Percentiles rank a stretch among this genome's conserved stretches.
These are phyloP conservation scores for Dynastes maya DNA, from an alignment of 2,888 invertebrate species.

Conservation along the genomic window DNA sequence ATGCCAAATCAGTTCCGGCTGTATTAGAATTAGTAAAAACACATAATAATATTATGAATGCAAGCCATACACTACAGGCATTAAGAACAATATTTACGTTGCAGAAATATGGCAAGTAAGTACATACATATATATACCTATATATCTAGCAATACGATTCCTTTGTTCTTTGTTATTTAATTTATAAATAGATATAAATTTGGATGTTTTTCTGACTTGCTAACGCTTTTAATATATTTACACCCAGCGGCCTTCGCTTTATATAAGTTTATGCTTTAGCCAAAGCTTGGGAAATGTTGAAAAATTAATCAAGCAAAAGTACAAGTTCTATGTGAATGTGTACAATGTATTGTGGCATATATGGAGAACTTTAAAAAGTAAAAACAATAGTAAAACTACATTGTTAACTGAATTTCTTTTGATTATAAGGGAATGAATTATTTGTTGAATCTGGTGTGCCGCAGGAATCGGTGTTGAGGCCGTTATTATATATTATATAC, in stretches of 20 bases:
- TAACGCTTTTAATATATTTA: slow-evolving; percentile 23
- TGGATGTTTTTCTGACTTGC: slow-evolving; percentile 21
- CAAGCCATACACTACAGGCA: slow-evolving; percentile 74
- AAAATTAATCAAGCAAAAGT: too few relatives aligned
- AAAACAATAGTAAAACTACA: too few relatives aligned
- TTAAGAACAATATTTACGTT: slow-evolving; percentile 73
- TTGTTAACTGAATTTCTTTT: too few relatives aligned
- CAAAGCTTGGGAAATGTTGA: too few relatives aligned
- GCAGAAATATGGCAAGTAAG: slow-evolving; percentile 72
- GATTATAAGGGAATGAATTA: too few relatives aligned
- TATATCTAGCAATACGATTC: slow-evolving; percentile 5
- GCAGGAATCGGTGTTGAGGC: too few relatives aligned
- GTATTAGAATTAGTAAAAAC: slow-evolving; percentile 71
- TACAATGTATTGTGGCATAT: too few relatives aligned
- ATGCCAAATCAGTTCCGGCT: slow-evolving; percentile 68
- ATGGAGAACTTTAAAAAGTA: too few relatives aligned
- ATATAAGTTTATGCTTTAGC: slow-evolving; percentile 19
- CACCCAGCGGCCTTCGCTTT: slow-evolving; percentile 25
- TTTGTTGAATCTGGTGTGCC: too few relatives aligned
- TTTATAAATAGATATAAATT: slow-evolving; percentile 41
- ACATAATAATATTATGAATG: slow-evolving; percentile 71
- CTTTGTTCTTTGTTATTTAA: slow-evolving; percentile 35
- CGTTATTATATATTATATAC: too few relatives aligned
- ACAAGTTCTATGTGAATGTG: too few relatives aligned
- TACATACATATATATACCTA: slow-evolving; percentile 24